A percentile compares a stretch with the other conserved stretches of the same genome.
Evolutionary conservation across 2,888 invertebrate genomes (phyloP).

Genomic region (Therioaphis trifolii): DNA sequence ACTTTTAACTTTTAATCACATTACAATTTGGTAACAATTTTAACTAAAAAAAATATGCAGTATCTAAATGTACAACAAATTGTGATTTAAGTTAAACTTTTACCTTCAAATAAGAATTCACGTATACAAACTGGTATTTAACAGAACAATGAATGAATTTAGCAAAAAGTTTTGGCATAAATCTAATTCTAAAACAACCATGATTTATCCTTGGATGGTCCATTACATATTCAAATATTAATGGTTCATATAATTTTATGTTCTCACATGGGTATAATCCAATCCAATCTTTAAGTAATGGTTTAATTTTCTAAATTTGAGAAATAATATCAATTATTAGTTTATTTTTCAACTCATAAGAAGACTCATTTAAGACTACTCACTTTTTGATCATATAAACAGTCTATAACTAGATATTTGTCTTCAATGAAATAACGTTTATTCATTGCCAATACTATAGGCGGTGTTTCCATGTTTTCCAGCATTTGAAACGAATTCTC

Average conservation of each 20-base stretch:
- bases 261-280: slow-evolving; percentile 43
- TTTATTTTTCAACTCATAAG: no score
- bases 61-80: neutral
- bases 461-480: slow-evolving; percentile 17
- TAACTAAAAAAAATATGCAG: no score
- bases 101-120: slow-evolving; percentile 58
- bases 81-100: neutral
- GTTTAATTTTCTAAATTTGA: slow-evolving; percentile 42
- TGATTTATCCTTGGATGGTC: slow-evolving; percentile 31
- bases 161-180: slow-evolving; percentile 45
- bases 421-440: slow-evolving; percentile 54
- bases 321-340: neutral
- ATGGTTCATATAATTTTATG: slow-evolving; percentile 45
- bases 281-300: slow-evolving; percentile 57
- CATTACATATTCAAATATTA: slow-evolving; percentile 58
- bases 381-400: slow-evolving; percentile 45
- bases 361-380: neutral
- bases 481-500: neutral
- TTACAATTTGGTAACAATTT: no score
- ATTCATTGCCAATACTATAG: slow-evolving; percentile 27
- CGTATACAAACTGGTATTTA: slow-evolving; percentile 54
- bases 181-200: slow-evolving; percentile 46
- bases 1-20: neutral
- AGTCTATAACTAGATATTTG: slow-evolving; percentile 37
- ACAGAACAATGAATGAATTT: slow-evolving; percentile 56